Evolutionary conservation across 2,113 vertebrate species (phyloP).

Genomic region (Falco punctatus): DNA sequence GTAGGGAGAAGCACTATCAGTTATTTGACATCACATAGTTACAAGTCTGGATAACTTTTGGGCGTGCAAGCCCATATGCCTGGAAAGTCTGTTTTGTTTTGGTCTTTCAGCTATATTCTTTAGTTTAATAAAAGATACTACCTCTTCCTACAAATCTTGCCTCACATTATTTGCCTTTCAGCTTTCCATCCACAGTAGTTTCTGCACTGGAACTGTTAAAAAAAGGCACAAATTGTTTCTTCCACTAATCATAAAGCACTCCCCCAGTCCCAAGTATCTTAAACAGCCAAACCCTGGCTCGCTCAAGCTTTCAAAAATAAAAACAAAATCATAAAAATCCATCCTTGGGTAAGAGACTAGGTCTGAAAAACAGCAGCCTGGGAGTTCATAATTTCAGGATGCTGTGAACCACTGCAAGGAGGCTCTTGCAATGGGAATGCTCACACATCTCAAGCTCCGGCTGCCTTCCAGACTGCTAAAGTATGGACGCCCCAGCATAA

Average conservation of each 20-base stretch:
- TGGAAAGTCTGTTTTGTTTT: neutral
- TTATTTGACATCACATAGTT: neutral
- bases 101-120: slow-evolving; percentile 8
- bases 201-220: slow-evolving; percentile 5
- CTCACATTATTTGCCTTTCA: slow-evolving; percentile 20
- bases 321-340: slow-evolving; percentile 15
- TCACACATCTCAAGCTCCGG: neutral
- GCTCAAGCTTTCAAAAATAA: slow-evolving; percentile 47
- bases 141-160: slow-evolving; percentile 11
- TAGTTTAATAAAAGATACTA: slow-evolving; percentile 41
- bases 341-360: neutral
- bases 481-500: neutral
- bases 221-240: slow-evolving; percentile 10
- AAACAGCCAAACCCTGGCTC: neutral
- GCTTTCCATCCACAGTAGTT: neutral
- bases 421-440: neutral
- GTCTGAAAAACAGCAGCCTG: neutral
- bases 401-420: neutral
- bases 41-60: neutral
- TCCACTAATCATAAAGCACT: slow-evolving; percentile 19
- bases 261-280: neutral
- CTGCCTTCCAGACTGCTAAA: neutral
- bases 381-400: slow-evolving; percentile 1
- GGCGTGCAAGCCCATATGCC: neutral
- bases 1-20: neutral